phyloP scores from a whole-genome alignment of 2,888 invertebrate species.

The Dascillus cervinus region DNA sequence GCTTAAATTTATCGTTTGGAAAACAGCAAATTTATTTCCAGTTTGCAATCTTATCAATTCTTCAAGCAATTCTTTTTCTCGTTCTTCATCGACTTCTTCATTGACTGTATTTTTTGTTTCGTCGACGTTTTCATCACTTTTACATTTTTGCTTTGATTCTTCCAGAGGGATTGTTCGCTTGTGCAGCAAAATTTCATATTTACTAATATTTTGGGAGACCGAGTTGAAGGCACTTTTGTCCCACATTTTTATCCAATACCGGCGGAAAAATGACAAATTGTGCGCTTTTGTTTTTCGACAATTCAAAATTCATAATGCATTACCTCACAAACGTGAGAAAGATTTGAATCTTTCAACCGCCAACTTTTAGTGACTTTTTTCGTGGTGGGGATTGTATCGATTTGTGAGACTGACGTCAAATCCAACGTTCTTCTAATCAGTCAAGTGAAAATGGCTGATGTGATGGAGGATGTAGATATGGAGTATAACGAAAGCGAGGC shows the following conservation, averaged over 20 bases:
- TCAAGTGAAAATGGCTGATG: conserved; percentile 39
- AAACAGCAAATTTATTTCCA: conserved; percentile 9
- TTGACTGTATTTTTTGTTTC: neutral
- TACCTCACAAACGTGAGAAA: too few species aligned
- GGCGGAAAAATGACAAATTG: neutral
- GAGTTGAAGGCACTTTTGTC: conserved; percentile 18
- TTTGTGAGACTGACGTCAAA: too few species aligned
- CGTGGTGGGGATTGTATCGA: too few species aligned
- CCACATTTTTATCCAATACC: conserved; percentile 12
- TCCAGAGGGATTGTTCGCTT: conserved; percentile 10
- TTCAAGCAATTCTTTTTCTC: conserved; percentile 1
- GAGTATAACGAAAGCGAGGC: conserved; percentile 34
- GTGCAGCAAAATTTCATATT: conserved; percentile 17
- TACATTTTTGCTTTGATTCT: neutral
- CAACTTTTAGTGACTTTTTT: too few species aligned
- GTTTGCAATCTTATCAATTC: too few species aligned
- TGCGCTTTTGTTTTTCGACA: conserved; percentile 1
- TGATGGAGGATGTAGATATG: conserved; percentile 34
- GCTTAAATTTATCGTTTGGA: conserved; percentile 6
- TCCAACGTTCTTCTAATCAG: too few species aligned
- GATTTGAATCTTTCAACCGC: too few species aligned
- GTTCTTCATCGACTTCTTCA: conserved; percentile 1
- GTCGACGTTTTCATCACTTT: neutral
- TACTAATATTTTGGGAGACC: conserved; percentile 14
- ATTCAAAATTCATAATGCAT: conserved; percentile 4